phyloP scores from a whole-genome alignment of 2,797 vertebrate species.

The Rhincodon typus region DNA sequence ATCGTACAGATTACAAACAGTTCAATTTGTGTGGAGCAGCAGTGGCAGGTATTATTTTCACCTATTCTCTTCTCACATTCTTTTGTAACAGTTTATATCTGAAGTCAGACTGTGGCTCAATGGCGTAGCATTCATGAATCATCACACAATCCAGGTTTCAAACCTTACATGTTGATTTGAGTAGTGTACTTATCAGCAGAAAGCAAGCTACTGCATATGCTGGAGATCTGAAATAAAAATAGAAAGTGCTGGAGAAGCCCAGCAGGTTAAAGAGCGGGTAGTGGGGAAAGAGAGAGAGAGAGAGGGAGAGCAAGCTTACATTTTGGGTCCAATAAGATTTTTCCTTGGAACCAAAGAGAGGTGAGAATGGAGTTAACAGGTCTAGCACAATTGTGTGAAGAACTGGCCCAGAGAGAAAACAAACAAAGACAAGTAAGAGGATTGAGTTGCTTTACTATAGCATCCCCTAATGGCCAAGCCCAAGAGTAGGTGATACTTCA shows the following conservation, averaged over 20 bases:
- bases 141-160: background rate
- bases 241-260: too few species aligned
- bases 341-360: too few species aligned
- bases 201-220: too few species aligned
- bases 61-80: background rate
- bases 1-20: background rate
- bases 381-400: background rate
- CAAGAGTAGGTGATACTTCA: background rate
- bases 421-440: background rate
- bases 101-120: background rate
- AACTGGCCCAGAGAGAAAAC: background rate
- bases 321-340: too few species aligned
- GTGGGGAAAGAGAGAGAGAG: too few species aligned
- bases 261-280: too few species aligned
- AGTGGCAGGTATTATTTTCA: background rate
- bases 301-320: too few species aligned
- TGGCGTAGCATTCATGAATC: background rate
- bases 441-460: background rate
- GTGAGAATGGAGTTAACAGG: too few species aligned
- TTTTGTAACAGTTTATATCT: background rate
- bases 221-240: too few species aligned
- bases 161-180: background rate
- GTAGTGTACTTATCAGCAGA: too few species aligned
- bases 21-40: background rate
- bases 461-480: slow-evolving; percentile 20